Base-by-base conservation (phyloP, 2,888 invertebrate species). In the Arge pagana region DNA sequence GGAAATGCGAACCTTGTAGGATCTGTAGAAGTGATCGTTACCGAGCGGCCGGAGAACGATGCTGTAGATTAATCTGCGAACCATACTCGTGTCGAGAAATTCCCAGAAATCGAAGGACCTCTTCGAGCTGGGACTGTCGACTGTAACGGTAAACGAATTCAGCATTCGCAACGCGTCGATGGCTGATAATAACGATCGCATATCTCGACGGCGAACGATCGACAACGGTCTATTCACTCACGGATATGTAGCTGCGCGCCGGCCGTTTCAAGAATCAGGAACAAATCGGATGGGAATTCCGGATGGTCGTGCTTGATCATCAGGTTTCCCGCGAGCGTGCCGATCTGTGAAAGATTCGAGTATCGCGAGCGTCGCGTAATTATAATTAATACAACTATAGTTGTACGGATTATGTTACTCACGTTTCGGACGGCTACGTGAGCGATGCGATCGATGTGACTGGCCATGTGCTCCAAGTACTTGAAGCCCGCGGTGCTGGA, bases 381-480 rank as follows among this genome's bases (percentile, higher is more conserved):
- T n/a, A 13, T 5, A n/a, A n/a, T n/a, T n/a, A n/a, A n/a, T n/a
- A n/a, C n/a, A n/a, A n/a, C n/a, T n/a, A n/a, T n/a, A n/a, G n/a
- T n/a, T n/a, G n/a, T n/a, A n/a, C n/a, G n/a, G n/a, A n/a, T n/a
- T n/a, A n/a, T n/a, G n/a, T n/a, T n/a, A 77, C 83, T 80, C 71
- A 88, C 88, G 77, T 89, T 90, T 71, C 89, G 79, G 1, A 90
- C 85, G 15, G 88, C 84, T 3, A 85, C 80, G 70, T 85, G 86
- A 0, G 89, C 90, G 2, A 90, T 83, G 48, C 87, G 70, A 61
- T 86, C 84, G 55, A 89, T 72, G 67, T 90, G 89, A 15, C 82
- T 74, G 18, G 80, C 80, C 54, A 89, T 76, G 33, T 79, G 78
- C 1, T 73, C 71, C 49, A 87, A 71, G 67, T 89, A 87, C 2